Conservation (phyloP, 2,888 invertebrate genomes). For the Mycogona germanica region DNA sequence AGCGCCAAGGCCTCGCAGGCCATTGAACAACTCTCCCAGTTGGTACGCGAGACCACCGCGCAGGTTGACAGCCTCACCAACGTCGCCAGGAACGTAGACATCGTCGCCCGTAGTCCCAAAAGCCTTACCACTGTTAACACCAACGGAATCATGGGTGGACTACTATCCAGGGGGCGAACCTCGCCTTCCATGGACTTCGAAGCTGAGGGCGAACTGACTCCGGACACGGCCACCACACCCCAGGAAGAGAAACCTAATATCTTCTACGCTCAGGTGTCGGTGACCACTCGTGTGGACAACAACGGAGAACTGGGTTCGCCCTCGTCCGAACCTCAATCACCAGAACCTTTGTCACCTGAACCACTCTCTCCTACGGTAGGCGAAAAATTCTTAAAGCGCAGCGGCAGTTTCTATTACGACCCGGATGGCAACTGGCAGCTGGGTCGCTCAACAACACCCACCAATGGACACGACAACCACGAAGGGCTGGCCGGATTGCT, state of each 20-base stretch:
- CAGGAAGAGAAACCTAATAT: too few species aligned
- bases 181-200: too few species aligned
- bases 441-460: not conserved
- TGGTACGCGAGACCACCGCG: conserved; percentile 17
- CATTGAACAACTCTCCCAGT: conserved; percentile 8
- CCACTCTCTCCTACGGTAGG: not conserved
- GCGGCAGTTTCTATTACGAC: conserved; percentile 1
- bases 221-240: too few species aligned
- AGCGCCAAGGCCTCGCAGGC: too few species aligned
- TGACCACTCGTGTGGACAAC: not conserved
- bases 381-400: not conserved
- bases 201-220: too few species aligned
- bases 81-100: conserved; percentile 11
- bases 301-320: not conserved
- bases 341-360: too few species aligned
- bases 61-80: conserved; percentile 17
- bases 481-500: too few species aligned
- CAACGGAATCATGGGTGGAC: not conserved
- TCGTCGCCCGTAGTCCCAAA: not conserved
- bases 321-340: too few species aligned
- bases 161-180: not conserved
- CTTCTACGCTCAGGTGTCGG: not conserved
- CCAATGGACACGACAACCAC: not conserved
- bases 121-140: too few species aligned
- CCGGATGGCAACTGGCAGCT: conserved; percentile 14